Evolutionary conservation across 2,797 vertebrate species (phyloP).

Genomic region (Taenioides sp.): DNA sequence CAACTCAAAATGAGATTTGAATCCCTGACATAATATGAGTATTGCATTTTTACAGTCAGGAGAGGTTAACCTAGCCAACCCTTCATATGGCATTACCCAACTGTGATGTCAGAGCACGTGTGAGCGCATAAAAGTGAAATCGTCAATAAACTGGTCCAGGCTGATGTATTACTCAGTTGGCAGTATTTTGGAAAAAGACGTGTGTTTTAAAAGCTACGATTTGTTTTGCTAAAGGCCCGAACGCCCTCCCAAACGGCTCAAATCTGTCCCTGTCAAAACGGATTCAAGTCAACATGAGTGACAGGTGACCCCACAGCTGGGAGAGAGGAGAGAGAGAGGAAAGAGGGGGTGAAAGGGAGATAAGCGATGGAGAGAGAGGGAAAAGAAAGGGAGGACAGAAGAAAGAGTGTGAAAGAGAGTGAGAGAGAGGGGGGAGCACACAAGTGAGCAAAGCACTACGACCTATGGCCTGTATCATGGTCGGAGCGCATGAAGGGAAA

Average conservation of each 20-base stretch:
- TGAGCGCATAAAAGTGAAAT: constrained; percentile 39
- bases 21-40: background rate
- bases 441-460: too few relatives aligned
- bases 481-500: too few relatives aligned
- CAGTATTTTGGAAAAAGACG: constrained; percentile 11
- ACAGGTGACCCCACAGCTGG: constrained; percentile 81
- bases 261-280: constrained; percentile 72
- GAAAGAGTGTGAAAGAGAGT: too few relatives aligned
- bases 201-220: constrained; percentile 19
- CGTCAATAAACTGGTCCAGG: constrained; percentile 32
- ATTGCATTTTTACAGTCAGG: constrained; percentile 5
- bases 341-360: too few relatives aligned
- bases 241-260: constrained; percentile 71
- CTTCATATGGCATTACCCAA: constrained; percentile 55
- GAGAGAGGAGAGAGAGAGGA: constrained; percentile 27
- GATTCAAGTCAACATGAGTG: constrained; percentile 80
- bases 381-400: too few relatives aligned
- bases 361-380: too few relatives aligned
- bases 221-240: constrained; percentile 47
- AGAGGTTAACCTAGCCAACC: constrained; percentile 46
- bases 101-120: constrained; percentile 47
- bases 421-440: too few relatives aligned
- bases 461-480: too few relatives aligned
- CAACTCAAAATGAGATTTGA: background rate
- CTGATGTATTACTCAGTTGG: constrained; percentile 46